A percentile compares a stretch with the other conserved stretches of the same genome.
Evolutionary conservation across 2,113 vertebrate species (phyloP).

Genomic region (Edolisoma coerulescens): DNA sequence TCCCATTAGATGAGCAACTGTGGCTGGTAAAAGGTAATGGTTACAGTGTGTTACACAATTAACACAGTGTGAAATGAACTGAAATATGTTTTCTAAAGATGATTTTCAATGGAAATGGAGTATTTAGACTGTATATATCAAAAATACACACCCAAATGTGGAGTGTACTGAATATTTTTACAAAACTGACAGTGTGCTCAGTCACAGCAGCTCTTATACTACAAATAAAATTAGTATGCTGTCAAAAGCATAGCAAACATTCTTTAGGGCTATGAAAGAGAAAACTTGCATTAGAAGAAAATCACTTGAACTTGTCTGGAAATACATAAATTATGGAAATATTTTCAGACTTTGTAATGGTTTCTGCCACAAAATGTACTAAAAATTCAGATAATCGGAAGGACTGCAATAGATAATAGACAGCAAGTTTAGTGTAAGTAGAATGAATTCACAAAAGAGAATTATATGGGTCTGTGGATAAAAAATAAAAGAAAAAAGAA

Average conservation of each 20-base stretch:
- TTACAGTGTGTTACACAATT: slow-evolving; percentile 76
- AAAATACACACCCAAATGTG: background rate
- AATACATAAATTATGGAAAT: slow-evolving; percentile 1
- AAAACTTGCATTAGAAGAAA: background rate
- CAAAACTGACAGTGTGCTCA: background rate
- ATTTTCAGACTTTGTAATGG: background rate
- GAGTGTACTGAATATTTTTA: background rate
- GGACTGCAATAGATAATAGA: background rate
- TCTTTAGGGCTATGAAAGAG: background rate
- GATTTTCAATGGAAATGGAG: slow-evolving; percentile 47
- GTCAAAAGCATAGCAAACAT: background rate
- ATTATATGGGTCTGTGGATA: background rate
- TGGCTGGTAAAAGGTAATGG: slow-evolving; percentile 73
- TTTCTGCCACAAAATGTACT: background rate
- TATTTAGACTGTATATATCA: background rate
- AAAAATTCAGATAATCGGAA: background rate
- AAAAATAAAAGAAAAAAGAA: background rate
- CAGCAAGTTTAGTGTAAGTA: background rate
- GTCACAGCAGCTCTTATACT: background rate
- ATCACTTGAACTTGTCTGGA: background rate
- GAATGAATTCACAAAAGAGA: slow-evolving; percentile 7
- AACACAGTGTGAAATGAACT: slow-evolving; percentile 76
- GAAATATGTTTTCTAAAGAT: slow-evolving; percentile 64
- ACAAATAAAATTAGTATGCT: background rate
- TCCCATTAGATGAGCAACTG: slow-evolving; percentile 75